These are phyloP conservation scores for Vanessa atalanta DNA, from an alignment of 1,140 invertebrate species.

Conservation along the genomic window DNA sequence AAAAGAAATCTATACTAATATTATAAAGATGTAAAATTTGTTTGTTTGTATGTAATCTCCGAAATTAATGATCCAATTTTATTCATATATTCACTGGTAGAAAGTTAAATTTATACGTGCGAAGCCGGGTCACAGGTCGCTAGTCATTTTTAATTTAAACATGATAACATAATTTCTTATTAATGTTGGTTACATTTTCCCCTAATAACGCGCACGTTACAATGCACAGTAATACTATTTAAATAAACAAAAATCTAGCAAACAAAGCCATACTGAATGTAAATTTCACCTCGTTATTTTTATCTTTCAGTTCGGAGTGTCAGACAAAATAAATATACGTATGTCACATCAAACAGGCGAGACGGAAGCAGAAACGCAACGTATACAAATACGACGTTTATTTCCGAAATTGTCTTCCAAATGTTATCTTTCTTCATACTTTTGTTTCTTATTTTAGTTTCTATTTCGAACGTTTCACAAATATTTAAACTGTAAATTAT, in stretches of 20 bases:
- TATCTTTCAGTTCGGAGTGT: conserved; percentile 19
- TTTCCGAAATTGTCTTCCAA: conserved; percentile 23
- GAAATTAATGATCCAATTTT: too few species aligned
- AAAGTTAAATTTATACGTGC: too few species aligned
- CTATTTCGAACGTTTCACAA: not conserved
- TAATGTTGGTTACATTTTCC: too few species aligned
- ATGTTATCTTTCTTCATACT: conserved; percentile 12
- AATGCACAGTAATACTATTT: not conserved
- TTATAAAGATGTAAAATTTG: too few species aligned
- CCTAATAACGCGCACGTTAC: too few species aligned
- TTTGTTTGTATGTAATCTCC: too few species aligned
- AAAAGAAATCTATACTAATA: too few species aligned
- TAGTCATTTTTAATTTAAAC: too few species aligned
- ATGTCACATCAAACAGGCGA: conserved; percentile 31
- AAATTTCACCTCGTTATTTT: conserved; percentile 12
- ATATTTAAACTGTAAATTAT: not conserved
- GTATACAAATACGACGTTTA: conserved; percentile 26
- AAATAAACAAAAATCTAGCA: conserved; percentile 4
- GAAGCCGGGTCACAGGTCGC: too few species aligned
- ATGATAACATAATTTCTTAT: too few species aligned
- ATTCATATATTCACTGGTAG: too few species aligned
- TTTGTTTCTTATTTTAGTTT: not conserved
- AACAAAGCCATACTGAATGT: not conserved
- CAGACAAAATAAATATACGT: conserved; percentile 31
- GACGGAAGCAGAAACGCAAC: conserved; percentile 15